Evolutionary conservation across 2,888 invertebrate species (phyloP), one percentile per base, ranked within the genome.

Genomic region (Cryptus armator): DNA sequence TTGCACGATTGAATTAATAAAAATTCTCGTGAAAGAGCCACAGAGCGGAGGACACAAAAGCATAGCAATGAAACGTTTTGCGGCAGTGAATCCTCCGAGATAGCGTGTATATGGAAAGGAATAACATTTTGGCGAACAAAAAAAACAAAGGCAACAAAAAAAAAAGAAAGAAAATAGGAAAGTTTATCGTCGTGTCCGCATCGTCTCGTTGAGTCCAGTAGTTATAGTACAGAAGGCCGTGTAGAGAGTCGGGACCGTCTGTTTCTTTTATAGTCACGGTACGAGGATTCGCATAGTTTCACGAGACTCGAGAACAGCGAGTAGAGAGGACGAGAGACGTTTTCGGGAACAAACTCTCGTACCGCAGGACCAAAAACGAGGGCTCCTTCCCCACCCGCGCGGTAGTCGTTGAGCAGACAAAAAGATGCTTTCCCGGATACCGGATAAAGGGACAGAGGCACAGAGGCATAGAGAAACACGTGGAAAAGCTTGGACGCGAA

Each of bases 191-290:
- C 51, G 32, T 37, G 24, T 44, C 24, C 24, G 68, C 14, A 10
- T 68, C 44, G 19, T 64, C 48, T 16, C 32, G 44, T 48, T 62
- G 14, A 4, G 37, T 48, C 48, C 62, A n/a, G 43, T 43, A 29
- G 24, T 24, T 37, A 10, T 29, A 37, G 43, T 16, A 37, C 43
- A 37, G 37, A 37, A 37, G 62, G 48, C 37, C 10, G 32, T n/a
- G 24, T n/a, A 4, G 37, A 32, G 56, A 68, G 51, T 32, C 51
- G 12, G 67, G 32, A 19, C 32, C 77, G 53, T 81, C 67, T 72
- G 68, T 81, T 81, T 74, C 72, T 48, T 81, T 81, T 81, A 81
- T 81, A 68, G n/a, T 72, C 51, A 51, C 48, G 67, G 62, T 64
- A 59, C 71, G 68, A 74, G 62, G 14, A 74, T 81, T 84, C 81